phyloP scores from a whole-genome alignment of 1,140 invertebrate genomes.

The Atta colombica region DNA sequence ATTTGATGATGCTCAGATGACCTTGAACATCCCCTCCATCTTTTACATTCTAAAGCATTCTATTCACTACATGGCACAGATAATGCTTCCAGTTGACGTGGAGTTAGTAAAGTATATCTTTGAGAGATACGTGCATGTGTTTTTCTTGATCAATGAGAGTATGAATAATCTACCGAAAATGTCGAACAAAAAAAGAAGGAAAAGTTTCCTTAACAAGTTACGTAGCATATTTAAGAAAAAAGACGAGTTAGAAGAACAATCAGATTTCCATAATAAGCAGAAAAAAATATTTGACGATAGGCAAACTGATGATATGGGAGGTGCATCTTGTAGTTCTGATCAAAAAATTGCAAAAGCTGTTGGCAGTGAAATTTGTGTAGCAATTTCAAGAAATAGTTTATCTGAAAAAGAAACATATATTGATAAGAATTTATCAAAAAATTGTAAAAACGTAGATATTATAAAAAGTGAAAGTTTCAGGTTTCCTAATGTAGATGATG shows the following conservation, averaged over 20 bases:
- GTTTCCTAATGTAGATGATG: background rate
- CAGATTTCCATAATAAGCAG: constrained; percentile 26
- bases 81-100: constrained; percentile 25
- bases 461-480: background rate
- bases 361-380: constrained; percentile 7
- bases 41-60: constrained; percentile 31
- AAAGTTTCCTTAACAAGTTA: constrained; percentile 73
- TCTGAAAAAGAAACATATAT: background rate
- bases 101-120: constrained; percentile 47
- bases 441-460: constrained; percentile 22
- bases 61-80: background rate
- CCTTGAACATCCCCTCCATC: constrained; percentile 69
- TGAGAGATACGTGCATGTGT: constrained; percentile 13
- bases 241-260: constrained; percentile 17
- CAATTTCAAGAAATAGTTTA: background rate
- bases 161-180: constrained; percentile 55
- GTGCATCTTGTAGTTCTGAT: background rate
- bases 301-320: background rate
- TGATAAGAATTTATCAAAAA: constrained; percentile 8
- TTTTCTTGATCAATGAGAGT: background rate
- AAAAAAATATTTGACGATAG: background rate
- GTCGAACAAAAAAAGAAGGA: constrained; percentile 66
- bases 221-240: constrained; percentile 63
- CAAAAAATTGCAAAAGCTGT: background rate
- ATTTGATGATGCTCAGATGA: constrained; percentile 46